These are phyloP conservation scores for Verasper variegatus DNA, from an alignment of 2,113 vertebrate species.

Conservation along the genomic window DNA sequence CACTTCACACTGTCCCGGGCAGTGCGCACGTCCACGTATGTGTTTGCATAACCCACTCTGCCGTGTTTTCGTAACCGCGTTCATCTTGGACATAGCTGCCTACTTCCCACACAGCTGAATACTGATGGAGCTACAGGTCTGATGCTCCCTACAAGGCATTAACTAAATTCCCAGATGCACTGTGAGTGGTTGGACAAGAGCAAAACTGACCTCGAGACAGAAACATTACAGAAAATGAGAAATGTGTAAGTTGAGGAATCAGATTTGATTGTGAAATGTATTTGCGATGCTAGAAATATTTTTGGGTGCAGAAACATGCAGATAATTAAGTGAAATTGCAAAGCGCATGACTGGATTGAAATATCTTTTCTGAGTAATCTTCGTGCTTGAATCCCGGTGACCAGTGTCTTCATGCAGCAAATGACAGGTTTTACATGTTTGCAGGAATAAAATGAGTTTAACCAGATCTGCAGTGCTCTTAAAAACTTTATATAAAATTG, in stretches of 20 bases:
- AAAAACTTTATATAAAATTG: neutral
- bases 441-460: no score
- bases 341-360: neutral
- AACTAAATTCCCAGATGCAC: neutral
- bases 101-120: conserved; percentile 67
- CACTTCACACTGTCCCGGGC: conserved; percentile 22
- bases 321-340: neutral
- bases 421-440: no score
- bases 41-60: conserved; percentile 73
- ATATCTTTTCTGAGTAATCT: neutral
- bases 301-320: no score
- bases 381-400: neutral
- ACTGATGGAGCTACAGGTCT: conserved; percentile 50
- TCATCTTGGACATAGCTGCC: conserved; percentile 12
- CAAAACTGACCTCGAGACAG: neutral
- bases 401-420: neutral
- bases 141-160: neutral
- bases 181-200: neutral
- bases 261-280: no score
- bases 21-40: conserved; percentile 23
- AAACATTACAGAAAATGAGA: neutral
- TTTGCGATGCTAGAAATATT: neutral
- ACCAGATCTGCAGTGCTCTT: neutral
- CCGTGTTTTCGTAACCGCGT: conserved; percentile 60
- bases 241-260: no score